Evolutionary conservation across 2,888 invertebrate species (phyloP).

Genomic region (Pinctada fucata): DNA sequence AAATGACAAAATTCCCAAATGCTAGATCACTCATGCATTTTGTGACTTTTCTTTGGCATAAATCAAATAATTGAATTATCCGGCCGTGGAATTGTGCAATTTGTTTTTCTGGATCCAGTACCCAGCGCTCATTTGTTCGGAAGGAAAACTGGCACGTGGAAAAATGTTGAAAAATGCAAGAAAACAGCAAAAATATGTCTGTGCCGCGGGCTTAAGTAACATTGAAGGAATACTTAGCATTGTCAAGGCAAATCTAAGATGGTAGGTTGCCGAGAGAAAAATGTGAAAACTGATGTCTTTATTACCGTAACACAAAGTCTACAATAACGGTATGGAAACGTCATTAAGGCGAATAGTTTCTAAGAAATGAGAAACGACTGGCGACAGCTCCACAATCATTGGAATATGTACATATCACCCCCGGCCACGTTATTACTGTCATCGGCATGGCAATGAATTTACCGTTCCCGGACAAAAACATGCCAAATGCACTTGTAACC

Average conservation of each 20-base stretch:
- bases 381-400: not conserved
- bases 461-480: too few relatives aligned
- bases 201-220: not conserved
- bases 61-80: slow-evolving; percentile 27
- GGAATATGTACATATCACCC: too few relatives aligned
- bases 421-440: too few relatives aligned
- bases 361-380: not conserved
- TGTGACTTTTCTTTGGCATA: slow-evolving; percentile 25
- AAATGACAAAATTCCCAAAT: slow-evolving; percentile 29
- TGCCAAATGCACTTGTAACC: too few relatives aligned
- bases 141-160: slow-evolving; percentile 1
- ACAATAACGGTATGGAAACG: not conserved
- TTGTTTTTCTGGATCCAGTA: slow-evolving; percentile 1
- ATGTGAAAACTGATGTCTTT: slow-evolving; percentile 1
- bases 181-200: not conserved
- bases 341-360: not conserved
- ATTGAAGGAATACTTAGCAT: not conserved
- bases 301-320: not conserved
- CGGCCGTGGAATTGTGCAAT: slow-evolving; percentile 21
- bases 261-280: not conserved
- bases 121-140: not conserved
- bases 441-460: too few relatives aligned
- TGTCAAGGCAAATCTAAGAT: not conserved
- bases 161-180: not conserved
- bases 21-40: slow-evolving; percentile 22